Evolutionary conservation across 2,797 vertebrate species (phyloP).

Genomic region (Notolabrus celidotus): DNA sequence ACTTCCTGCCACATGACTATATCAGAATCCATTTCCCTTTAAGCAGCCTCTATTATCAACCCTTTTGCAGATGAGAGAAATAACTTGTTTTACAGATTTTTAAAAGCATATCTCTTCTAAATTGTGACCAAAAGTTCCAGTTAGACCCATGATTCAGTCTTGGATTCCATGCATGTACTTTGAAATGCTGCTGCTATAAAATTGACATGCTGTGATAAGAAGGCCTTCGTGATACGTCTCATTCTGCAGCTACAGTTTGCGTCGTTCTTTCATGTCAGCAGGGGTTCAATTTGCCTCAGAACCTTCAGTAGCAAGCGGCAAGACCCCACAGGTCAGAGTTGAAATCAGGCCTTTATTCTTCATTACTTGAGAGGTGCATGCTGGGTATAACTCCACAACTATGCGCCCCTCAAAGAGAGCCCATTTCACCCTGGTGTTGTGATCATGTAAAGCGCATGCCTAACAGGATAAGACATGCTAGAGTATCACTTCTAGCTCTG

Average conservation of each 20-base stretch:
- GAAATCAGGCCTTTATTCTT: constrained; percentile 46
- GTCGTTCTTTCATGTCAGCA: constrained; percentile 46
- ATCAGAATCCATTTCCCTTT: constrained; percentile 22
- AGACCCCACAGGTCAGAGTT: constrained; percentile 52
- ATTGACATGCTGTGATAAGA: constrained; percentile 3
- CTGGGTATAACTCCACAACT: constrained; percentile 61
- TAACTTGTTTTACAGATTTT: not conserved
- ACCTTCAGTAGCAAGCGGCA: constrained; percentile 30
- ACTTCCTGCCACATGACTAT: constrained; percentile 44
- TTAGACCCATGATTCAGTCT: constrained; percentile 2
- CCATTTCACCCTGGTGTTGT: constrained; percentile 1
- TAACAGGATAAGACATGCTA: constrained; percentile 68
- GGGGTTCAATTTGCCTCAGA: constrained; percentile 29
- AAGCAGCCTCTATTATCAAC: constrained; percentile 26
- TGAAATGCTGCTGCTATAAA: not conserved
- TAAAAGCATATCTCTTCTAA: not conserved
- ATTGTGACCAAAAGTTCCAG: not conserved
- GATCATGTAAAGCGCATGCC: constrained; percentile 50
- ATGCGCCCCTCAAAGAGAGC: constrained; percentile 27
- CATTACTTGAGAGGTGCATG: constrained; percentile 22
- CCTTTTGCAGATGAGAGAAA: not conserved
- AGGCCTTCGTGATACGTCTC: constrained; percentile 15
- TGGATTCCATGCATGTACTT: not conserved
- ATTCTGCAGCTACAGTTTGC: constrained; percentile 13
- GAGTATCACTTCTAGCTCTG: constrained; percentile 46